Percentiles rank a stretch among this genome's conserved stretches.
Conservation (phyloP, 2,797 vertebrate species). For the Anableps anableps region DNA sequence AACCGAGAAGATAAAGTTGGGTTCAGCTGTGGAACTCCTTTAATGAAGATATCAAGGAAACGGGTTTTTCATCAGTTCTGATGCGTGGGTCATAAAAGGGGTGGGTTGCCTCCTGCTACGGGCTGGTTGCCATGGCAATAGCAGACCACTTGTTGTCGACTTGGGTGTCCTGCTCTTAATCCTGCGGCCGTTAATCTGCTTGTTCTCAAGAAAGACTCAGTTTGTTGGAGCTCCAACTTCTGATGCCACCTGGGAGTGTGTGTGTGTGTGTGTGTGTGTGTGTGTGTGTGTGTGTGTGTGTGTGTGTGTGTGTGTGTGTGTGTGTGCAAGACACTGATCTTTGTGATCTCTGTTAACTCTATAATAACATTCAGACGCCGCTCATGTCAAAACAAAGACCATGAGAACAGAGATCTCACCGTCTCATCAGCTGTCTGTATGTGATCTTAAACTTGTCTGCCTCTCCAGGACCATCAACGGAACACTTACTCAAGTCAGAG, state of each 20-base stretch:
- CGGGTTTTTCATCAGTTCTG: neutral
- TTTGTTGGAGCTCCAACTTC: conserved; percentile 70
- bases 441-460: neutral
- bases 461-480: neutral
- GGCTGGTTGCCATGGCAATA: conserved; percentile 67
- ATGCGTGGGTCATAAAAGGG: neutral
- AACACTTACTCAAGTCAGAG: neutral
- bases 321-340: neutral
- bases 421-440: conserved; percentile 16
- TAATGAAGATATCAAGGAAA: conserved; percentile 16
- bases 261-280: conserved; percentile 19
- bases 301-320: neutral
- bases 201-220: conserved; percentile 76
- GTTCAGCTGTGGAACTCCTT: neutral
- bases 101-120: neutral
- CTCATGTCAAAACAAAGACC: conserved; percentile 1
- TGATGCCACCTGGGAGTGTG: conserved; percentile 44
- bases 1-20: neutral
- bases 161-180: conserved; percentile 82
- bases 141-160: conserved; percentile 67
- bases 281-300: conserved; percentile 40
- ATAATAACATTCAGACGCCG: conserved; percentile 10
- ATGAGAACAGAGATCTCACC: conserved; percentile 1
- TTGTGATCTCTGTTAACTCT: conserved; percentile 18
- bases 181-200: conserved; percentile 75